Base-by-base conservation (phyloP, 2,113 vertebrate genomes). In the Chlamydotis undulata region DNA sequence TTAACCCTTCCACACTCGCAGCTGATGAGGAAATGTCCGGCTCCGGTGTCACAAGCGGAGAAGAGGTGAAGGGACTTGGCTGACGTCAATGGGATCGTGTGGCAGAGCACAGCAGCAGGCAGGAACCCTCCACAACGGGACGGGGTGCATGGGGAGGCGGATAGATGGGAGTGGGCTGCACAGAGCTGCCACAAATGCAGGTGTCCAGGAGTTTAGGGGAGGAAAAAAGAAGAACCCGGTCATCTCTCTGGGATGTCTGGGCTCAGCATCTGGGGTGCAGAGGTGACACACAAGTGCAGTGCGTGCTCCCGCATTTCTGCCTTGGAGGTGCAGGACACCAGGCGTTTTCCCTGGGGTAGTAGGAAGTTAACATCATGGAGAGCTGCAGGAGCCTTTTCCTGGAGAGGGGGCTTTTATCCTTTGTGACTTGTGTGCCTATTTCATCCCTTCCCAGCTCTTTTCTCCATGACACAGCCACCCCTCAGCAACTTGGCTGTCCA, bases 361-460 rank as follows among this genome's bases (percentile, higher is more conserved):
- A 7, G 3, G 31, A 50, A 24, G 13, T 9, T n/a, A 28, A 12
- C 56, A 11, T 0, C 61, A 3, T 0, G 35, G 19, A 23, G 2
- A 8, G 10, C 0, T 5, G 55, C 64, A 39, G 19, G 43, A 50
- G n/a, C 43, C 24, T 64, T 43, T 43, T 52, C 21, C 50, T 17
- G 86, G 18, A 41, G 19, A 79, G 79, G n/a, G 29, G 19, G 15
- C 15, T 64, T 57, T 71, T 13, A 0, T 25, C 31, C 12, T 12
- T 22, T 45, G 57, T 7, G 63, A 22, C 7, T 47, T 24, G 23
- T 6, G 26, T 16, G 49, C 37, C 31, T 24, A 0, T 3, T 24
- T 1, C 37, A 13, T 6, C 64, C 67, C 22, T 53, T 28, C 35
- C 28, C 64, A 26, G 25, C 71, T 35, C 43, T 22, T 28, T 14